Evolutionary conservation across 2,113 vertebrate species (phyloP).

Genomic region (Myrmecophaga tridactyla): DNA sequence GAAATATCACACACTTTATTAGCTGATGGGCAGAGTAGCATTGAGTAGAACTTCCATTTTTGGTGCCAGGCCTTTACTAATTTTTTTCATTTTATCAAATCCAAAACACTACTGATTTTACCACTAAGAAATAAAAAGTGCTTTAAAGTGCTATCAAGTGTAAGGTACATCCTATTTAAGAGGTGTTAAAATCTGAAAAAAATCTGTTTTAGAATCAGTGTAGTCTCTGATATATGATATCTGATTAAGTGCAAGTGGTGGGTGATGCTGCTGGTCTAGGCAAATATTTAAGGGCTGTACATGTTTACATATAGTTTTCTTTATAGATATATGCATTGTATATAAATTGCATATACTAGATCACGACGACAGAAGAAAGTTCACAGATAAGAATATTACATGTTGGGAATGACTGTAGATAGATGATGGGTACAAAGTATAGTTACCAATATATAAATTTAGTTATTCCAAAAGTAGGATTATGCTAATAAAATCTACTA

Average conservation of each 20-base stretch:
- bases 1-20: neutral
- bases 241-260: neutral
- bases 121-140: neutral
- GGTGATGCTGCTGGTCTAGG: neutral
- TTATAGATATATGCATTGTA: too few species aligned
- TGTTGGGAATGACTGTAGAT: neutral
- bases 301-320: neutral
- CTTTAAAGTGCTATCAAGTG: neutral
- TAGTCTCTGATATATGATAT: neutral
- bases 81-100: neutral
- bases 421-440: neutral
- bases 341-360: too few species aligned
- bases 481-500: neutral
- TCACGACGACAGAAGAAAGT: neutral
- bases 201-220: neutral
- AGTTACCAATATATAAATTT: neutral
- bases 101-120: neutral
- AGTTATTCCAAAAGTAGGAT: neutral
- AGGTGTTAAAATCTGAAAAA: conserved; percentile 1
- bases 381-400: neutral
- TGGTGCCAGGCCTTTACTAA: neutral
- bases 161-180: neutral
- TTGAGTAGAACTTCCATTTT: neutral
- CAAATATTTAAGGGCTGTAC: neutral
- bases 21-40: neutral